Conservation (phyloP, 2,888 invertebrate species). For the Troilus luridus region DNA sequence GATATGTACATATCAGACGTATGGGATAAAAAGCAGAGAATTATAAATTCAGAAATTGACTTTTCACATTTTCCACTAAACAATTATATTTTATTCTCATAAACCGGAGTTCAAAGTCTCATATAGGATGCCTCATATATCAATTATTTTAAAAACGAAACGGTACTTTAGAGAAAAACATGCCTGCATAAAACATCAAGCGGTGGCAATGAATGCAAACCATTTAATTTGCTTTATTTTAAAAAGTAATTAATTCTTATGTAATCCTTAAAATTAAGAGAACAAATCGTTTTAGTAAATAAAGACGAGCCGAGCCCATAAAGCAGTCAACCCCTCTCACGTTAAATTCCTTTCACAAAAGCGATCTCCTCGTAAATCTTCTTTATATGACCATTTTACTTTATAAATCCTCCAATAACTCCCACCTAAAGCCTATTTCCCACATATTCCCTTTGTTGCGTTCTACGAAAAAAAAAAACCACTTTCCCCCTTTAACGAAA, state of each 20-base stretch:
- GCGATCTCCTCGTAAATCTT: slow-evolving; percentile 13
- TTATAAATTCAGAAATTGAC: too few species aligned
- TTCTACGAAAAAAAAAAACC: background rate
- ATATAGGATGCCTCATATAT: too few species aligned
- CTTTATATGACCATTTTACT: background rate
- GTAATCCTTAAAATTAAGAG: background rate
- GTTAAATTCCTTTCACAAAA: background rate
- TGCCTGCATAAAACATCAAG: background rate
- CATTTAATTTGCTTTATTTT: background rate
- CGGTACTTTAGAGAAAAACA: background rate
- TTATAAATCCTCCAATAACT: background rate
- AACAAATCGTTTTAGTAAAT: background rate
- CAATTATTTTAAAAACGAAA: too few species aligned
- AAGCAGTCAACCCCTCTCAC: background rate
- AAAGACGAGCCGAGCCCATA: background rate
- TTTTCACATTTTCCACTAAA: too few species aligned
- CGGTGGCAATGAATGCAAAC: background rate
- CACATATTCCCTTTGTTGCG: background rate
- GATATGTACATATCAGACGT: too few species aligned
- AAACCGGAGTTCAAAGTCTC: too few species aligned
- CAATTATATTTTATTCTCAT: too few species aligned
- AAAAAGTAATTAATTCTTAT: background rate
- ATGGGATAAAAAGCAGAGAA: too few species aligned
- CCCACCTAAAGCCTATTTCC: background rate
- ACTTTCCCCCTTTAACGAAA: background rate